phyloP scores from a whole-genome alignment of 2,113 vertebrate species.

The mouse (Mus musculus) region GRCm39 chr2:86317501-86318000 shows the following conservation, averaged over 20 bases:
- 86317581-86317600: background rate
- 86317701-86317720: background rate
- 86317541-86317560: background rate
- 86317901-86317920: background rate
- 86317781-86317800: background rate
- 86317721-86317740: background rate
- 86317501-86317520: background rate
- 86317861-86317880: background rate
- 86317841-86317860: background rate
- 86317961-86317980: background rate
- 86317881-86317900: background rate
- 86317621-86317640: background rate
- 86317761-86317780: background rate
- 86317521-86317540: background rate
- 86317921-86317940: background rate
- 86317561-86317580: too few species aligned
- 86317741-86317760: background rate
- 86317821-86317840: background rate
- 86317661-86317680: background rate
- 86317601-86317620: background rate
- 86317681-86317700: background rate
- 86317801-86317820: background rate
- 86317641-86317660: too few species aligned
- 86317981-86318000: too few species aligned
- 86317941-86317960: background rate